Conservation (phyloP, 1,140 invertebrate genomes). For the Pantala flavescens region DNA sequence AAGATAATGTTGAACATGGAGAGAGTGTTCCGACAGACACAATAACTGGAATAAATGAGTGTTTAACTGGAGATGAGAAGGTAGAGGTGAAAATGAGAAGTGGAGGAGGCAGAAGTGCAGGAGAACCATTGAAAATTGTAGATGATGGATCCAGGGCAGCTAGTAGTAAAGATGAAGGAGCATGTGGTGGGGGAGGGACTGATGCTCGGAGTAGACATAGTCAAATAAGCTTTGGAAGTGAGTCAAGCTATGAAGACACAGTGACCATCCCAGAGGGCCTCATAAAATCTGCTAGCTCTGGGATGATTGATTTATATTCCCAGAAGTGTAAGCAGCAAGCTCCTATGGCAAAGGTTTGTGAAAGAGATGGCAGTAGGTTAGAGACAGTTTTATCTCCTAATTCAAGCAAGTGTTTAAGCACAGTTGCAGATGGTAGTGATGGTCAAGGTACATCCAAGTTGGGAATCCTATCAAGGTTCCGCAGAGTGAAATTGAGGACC, state of each 20-base stretch:
- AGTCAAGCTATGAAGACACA: conserved; percentile 35
- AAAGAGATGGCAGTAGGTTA: conserved; percentile 28
- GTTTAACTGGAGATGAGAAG: no score
- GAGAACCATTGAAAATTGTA: conserved; percentile 32
- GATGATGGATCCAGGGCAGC: conserved; percentile 47
- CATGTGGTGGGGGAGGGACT: conserved; percentile 15
- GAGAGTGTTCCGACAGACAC: background rate
- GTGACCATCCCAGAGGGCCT: conserved; percentile 28
- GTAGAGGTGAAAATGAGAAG: background rate
- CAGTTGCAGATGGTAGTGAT: conserved; percentile 29
- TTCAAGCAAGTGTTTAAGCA: conserved; percentile 23
- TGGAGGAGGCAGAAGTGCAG: conserved; percentile 17
- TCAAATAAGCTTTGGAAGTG: conserved; percentile 46
- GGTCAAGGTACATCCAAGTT: conserved; percentile 47
- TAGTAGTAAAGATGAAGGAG: conserved; percentile 44
- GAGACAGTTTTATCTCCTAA: conserved; percentile 30
- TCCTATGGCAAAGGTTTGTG: conserved; percentile 11
- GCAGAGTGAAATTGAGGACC: conserved; percentile 40
- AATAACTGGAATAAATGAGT: background rate
- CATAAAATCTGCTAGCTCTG: conserved; percentile 56
- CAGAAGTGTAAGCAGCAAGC: conserved; percentile 28
- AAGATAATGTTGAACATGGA: no score
- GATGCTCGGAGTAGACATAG: conserved; percentile 34
- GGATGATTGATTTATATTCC: conserved; percentile 49
- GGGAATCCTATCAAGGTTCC: conserved; percentile 46